Conservation (phyloP, 2,113 vertebrate species). For the Syngnathus typhle region DNA sequence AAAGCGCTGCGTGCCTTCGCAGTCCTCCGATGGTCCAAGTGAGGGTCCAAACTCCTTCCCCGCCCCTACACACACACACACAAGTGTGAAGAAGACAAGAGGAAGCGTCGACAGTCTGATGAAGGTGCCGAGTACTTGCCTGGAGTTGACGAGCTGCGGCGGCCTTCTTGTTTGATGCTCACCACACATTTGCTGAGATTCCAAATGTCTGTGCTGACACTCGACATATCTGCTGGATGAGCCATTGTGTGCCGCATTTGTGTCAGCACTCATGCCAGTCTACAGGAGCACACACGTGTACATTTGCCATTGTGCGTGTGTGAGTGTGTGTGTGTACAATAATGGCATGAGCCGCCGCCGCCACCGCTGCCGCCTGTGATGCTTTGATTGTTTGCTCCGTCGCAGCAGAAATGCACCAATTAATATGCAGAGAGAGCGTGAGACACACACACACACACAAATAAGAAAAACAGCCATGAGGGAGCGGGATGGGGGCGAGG, state of each 20-base stretch:
- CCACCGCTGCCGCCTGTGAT: slow-evolving; percentile 72
- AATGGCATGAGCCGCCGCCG: slow-evolving; percentile 67
- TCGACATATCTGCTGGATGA: slow-evolving; percentile 61
- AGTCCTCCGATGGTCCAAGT: not conserved
- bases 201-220: slow-evolving; percentile 61
- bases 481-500: slow-evolving; percentile 47
- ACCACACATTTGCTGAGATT: slow-evolving; percentile 25
- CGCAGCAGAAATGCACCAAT: slow-evolving; percentile 78
- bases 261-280: slow-evolving; percentile 45
- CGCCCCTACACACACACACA: not conserved
- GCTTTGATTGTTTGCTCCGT: slow-evolving; percentile 78
- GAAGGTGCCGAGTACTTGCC: not conserved
- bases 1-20: not conserved
- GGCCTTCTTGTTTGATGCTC: not conserved
- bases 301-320: slow-evolving; percentile 4
- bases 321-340: slow-evolving; percentile 44
- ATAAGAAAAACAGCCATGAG: slow-evolving; percentile 56
- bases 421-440: slow-evolving; percentile 81
- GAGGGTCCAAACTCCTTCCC: not conserved
- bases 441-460: slow-evolving; percentile 63
- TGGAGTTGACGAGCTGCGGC: not conserved
- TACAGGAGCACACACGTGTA: slow-evolving; percentile 24
- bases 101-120: not conserved
- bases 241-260: slow-evolving; percentile 59
- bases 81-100: not conserved